phyloP scores from a whole-genome alignment of 2,113 vertebrate species.

The Helogale parvula region DNA sequence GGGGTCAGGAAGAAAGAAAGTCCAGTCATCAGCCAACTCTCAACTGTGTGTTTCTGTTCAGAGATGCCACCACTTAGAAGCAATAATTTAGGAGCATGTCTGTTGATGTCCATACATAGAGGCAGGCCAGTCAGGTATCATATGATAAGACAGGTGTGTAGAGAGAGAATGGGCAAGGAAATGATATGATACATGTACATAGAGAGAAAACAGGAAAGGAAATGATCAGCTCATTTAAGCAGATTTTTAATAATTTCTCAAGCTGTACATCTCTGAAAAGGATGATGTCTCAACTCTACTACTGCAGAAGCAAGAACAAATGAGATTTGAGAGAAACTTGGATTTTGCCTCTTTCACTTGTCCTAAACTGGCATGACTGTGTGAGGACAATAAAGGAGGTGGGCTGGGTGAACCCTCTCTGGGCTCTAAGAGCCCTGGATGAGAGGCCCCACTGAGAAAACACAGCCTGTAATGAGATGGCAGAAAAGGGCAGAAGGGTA shows the following conservation, averaged over 20 bases:
- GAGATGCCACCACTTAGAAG: background rate
- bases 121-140: fast-evolving
- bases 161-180: background rate
- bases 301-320: background rate
- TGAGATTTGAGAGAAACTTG: background rate
- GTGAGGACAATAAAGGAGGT: background rate
- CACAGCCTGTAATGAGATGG: background rate
- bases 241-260: background rate
- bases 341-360: background rate
- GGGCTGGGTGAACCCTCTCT: background rate
- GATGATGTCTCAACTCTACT: background rate
- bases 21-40: background rate
- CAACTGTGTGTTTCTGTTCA: background rate
- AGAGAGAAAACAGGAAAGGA: background rate
- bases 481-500: background rate
- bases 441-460: fast-evolving
- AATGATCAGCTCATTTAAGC: background rate
- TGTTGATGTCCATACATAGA: fast-evolving
- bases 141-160: fast-evolving
- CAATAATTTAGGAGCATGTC: fast-evolving
- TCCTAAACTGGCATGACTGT: background rate
- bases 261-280: background rate
- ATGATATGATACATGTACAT: background rate
- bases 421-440: background rate
- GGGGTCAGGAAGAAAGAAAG: background rate